Conservation (phyloP, 2,113 vertebrate genomes). For the Oriolus oriolus region DNA sequence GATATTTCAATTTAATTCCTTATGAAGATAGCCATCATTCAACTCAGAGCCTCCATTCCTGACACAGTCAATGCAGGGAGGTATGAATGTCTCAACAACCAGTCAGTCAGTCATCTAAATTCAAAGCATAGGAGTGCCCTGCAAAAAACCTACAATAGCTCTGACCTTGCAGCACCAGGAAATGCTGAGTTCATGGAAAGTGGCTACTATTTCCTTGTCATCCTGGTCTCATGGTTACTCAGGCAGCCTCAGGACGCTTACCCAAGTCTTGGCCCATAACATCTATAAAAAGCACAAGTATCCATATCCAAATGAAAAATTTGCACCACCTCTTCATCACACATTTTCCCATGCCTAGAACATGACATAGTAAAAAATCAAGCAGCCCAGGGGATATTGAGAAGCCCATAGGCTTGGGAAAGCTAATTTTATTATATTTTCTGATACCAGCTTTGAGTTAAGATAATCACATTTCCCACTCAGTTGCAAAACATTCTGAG, state of each 20-base stretch:
- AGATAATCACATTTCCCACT: neutral
- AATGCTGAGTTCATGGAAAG: neutral
- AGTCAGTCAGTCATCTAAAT: neutral
- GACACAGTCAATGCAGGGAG: neutral
- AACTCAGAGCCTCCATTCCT: neutral
- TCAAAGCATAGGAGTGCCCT: neutral
- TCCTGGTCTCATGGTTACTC: neutral
- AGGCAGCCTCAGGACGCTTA: neutral
- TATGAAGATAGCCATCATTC: neutral
- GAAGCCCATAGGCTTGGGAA: neutral
- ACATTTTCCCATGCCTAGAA: neutral
- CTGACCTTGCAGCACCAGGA: rapidly evolving
- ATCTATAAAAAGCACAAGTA: neutral
- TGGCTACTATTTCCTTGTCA: neutral
- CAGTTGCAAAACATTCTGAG: neutral
- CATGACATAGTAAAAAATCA: neutral
- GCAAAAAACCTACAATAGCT: neutral
- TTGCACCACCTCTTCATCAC: neutral
- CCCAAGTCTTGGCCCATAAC: neutral
- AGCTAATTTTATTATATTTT: neutral
- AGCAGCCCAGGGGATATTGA: neutral
- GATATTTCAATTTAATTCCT: neutral
- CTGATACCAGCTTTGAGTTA: neutral
- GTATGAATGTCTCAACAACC: neutral
- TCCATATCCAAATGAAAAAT: neutral